Evolutionary conservation across 2,113 vertebrate genomes (phyloP), one percentile per base, ranked within the genome.

Genomic region (Limnothrissa miodon): DNA sequence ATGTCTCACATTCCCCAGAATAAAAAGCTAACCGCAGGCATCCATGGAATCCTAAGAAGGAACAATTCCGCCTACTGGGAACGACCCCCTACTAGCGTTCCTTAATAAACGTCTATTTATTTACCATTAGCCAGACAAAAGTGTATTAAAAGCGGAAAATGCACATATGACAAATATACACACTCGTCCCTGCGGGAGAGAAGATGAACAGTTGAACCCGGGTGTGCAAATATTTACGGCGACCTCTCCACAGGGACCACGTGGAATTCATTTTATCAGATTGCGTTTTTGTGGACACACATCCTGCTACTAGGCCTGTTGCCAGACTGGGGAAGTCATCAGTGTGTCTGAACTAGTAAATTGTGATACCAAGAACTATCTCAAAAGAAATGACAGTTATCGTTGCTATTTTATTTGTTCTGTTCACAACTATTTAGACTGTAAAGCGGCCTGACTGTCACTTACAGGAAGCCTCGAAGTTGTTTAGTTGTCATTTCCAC

Each of bases 11-110:
- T 86, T 89, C 89, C 87, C 82, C 84, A 84, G 87, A 82, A 78
- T 74, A 84, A 56, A 91, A 85, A 91, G 93, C 81, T 91, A 92
- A 85, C 92, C 91, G 81, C 92, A 91, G 89, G 92, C 91, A 94
- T 93, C 29, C 78, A 42, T 84, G 80, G 90, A 93, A 94, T 92
- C 90, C 85, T 74, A 17, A 11, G 83, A 80, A 86, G 87, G 90
- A 92, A 92, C 89, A 91, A 89, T 91, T 88, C 89, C 86, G 85
- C 87, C 87, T 89, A 90, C 88, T 89, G 87, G 80, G 89, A 86
- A 87, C 79, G 45, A 90, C 89, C 86, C 66, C 78, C 66, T 82
- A 85, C 80, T 78, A 85, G 85, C 85, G 86, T 80, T 51, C 80
- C 80, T 44, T 36, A 80, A 81, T 74, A 78, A 80, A 81, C 11